Percentiles rank a stretch among this genome's conserved stretches.
These are phyloP conservation scores for Myrmecobius fasciatus DNA, from an alignment of 2,113 vertebrate genomes.

Conservation along the genomic window DNA sequence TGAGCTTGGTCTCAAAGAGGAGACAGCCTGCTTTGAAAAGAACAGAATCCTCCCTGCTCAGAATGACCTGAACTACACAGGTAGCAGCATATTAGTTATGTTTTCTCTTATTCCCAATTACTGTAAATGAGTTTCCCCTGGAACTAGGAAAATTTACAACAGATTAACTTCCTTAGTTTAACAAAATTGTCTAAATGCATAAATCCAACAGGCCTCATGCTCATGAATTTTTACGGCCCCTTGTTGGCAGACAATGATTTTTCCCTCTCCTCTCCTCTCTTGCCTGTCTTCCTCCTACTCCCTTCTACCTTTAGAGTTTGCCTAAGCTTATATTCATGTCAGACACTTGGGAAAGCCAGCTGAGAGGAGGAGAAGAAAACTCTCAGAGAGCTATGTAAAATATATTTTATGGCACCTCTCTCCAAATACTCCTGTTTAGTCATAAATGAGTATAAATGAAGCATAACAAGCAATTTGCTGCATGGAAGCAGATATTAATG, in stretches of 20 bases:
- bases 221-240: conserved; percentile 64
- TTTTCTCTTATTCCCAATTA: conserved; percentile 60
- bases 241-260: conserved; percentile 49
- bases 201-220: conserved; percentile 36
- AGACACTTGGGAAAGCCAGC: conserved; percentile 50
- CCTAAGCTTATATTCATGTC: conserved; percentile 19
- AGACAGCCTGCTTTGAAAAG: not conserved
- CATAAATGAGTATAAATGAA: conserved; percentile 82
- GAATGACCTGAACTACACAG: not conserved
- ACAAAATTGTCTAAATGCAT: conserved; percentile 70
- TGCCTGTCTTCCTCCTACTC: not conserved
- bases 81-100: not conserved
- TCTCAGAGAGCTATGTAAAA: conserved; percentile 61
- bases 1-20: not conserved
- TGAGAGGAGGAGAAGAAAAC: conserved; percentile 59
- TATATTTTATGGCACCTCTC: conserved; percentile 69
- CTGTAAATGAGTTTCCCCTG: conserved; percentile 55
- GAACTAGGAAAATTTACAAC: conserved; percentile 56
- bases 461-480: conserved; percentile 84
- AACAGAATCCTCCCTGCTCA: not conserved
- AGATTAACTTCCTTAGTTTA: conserved; percentile 74
- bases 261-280: not conserved
- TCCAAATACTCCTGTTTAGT: conserved; percentile 74
- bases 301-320: not conserved
- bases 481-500: conserved; percentile 81